These are phyloP conservation scores for Eupithecia vulgata DNA, from an alignment of 2,888 invertebrate species.

Conservation along the genomic window DNA sequence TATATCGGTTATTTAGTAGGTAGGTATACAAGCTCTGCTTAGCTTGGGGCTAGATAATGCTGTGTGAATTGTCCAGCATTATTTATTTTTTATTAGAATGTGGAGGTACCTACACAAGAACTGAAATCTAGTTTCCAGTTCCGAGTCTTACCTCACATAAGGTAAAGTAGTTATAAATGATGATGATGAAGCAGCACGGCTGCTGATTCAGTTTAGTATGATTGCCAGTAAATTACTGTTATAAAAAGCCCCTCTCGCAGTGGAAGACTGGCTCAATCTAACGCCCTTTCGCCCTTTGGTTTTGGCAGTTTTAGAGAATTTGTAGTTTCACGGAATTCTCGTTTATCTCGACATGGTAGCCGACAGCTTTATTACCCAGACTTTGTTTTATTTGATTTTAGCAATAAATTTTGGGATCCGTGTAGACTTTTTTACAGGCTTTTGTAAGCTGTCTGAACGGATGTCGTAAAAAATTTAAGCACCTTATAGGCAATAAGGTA, in stretches of 20 bases:
- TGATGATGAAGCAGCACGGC: too few relatives aligned
- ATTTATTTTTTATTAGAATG: too few relatives aligned
- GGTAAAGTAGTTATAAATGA: too few relatives aligned
- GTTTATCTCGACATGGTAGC: conserved; percentile 34
- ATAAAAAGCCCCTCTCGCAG: neutral
- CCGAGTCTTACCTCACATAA: too few relatives aligned
- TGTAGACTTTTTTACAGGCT: conserved; percentile 8
- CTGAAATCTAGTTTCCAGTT: too few relatives aligned
- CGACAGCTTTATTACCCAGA: conserved; percentile 31
- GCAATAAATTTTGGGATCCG: neutral
- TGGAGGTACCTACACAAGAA: too few relatives aligned
- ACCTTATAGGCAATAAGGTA: neutral
- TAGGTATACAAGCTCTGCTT: too few relatives aligned
- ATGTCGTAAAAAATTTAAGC: conserved; percentile 6
- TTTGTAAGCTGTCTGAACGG: conserved; percentile 11
- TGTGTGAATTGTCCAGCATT: too few relatives aligned
- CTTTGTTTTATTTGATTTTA: conserved; percentile 25
- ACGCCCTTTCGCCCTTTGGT: neutral
- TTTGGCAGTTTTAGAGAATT: conserved; percentile 24
- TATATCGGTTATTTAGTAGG: too few relatives aligned
- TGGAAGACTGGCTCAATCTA: neutral
- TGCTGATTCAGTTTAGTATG: too few relatives aligned
- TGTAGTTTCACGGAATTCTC: conserved; percentile 35
- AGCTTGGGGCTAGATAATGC: too few relatives aligned
- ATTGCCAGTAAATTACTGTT: too few relatives aligned